Conservation (phyloP, 2,797 vertebrate genomes). For the Lycodopsis pacificus region DNA sequence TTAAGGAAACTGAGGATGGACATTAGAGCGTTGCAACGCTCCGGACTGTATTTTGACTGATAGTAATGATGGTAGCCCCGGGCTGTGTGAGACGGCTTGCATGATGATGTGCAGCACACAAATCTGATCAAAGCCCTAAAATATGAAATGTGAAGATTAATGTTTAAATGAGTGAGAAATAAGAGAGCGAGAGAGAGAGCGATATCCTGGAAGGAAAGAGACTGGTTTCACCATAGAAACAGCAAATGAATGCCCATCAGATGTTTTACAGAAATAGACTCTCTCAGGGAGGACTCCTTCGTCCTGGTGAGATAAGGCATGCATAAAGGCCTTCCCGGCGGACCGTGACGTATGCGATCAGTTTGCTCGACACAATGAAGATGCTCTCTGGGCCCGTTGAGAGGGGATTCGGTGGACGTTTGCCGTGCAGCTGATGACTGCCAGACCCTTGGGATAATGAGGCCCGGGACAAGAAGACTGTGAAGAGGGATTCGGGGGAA, state of each 20-base stretch:
- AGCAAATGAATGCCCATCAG: constrained; percentile 38
- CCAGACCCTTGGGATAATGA: constrained; percentile 69
- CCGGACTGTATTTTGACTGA: constrained; percentile 57
- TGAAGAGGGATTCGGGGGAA: constrained; percentile 66
- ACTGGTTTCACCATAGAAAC: constrained; percentile 44
- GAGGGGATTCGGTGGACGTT: constrained; percentile 43
- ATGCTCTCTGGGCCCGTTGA: constrained; percentile 36
- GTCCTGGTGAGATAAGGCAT: constrained; percentile 39
- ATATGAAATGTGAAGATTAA: constrained; percentile 68
- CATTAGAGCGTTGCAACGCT: constrained; percentile 1
- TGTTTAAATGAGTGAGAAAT: constrained; percentile 52
- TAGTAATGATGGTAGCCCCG: constrained; percentile 68
- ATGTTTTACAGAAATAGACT: constrained; percentile 38
- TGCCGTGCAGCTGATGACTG: constrained; percentile 52
- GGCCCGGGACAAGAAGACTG: constrained; percentile 62
- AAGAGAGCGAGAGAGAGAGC: background rate
- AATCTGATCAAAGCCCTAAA: constrained; percentile 75
- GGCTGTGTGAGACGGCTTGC: constrained; percentile 65
- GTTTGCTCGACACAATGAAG: constrained; percentile 56
- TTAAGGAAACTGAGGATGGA: constrained; percentile 44
- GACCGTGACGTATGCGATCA: constrained; percentile 40
- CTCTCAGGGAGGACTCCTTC: constrained; percentile 33
- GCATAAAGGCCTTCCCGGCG: constrained; percentile 37
- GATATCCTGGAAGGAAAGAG: background rate
- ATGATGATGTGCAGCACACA: constrained; percentile 66